Evolutionary conservation across 2,888 invertebrate species (phyloP), one percentile per base, ranked within the genome.

Genomic region (Hemistola chrysoprasaria): DNA sequence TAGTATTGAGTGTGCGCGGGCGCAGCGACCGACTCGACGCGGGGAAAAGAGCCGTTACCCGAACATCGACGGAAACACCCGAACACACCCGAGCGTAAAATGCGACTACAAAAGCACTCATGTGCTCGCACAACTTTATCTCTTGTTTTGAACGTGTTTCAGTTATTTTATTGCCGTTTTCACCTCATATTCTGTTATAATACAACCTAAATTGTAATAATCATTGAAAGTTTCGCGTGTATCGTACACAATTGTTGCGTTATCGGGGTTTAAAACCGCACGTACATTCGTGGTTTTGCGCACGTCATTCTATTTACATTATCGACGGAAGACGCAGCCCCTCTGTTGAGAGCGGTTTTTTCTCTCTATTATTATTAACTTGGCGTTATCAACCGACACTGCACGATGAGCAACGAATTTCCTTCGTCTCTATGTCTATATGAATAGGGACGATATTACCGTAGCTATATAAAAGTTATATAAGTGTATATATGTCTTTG

Each of bases 341-440:
- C 84, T 86, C 84, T 67, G 65, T 57, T 53, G 71, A 58, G 66
- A 70, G 58, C 58, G 63, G 79, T 84, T 85, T 87, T 86, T 83
- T 83, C 80, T 79, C 73, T 76, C 71, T 82, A 85, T 84, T 87
- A 85, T 85, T 85, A 86, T 82, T 82, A 84, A 77, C 75, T 78
- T 76, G 73, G 76, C 72, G 65, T 54, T 60, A 59, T 58, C 55
- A n/a, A n/a, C n/a, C n/a, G 56, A 56, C 48, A 45, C 56, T 57
- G 49, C 26, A 50, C 57, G n/a, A 21, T 6, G 26, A 30, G 26
- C 30, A 32, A 29, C 11, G 16, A 7, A 8, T 16, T 22, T 2
- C 6, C 8, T 21, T 30, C 22, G 8, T 11, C 35, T 44, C n/a
- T 35, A 43, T 31, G 26, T 11, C 22, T 16, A 20, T 9, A 20